Evolutionary conservation across 2,888 invertebrate species (phyloP).

Genomic region (Dicycla oo): DNA sequence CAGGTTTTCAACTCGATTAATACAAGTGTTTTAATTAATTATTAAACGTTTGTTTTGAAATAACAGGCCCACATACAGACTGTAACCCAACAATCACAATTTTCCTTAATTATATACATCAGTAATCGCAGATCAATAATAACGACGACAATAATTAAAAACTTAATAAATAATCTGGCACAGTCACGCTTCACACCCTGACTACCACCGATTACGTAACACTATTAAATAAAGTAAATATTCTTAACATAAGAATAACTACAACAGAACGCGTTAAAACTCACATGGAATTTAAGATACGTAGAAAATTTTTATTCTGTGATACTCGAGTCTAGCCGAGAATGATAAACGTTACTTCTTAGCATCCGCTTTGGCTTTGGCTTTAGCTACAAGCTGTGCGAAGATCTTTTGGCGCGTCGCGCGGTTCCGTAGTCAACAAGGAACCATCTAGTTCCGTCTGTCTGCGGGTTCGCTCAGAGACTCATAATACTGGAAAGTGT

Average conservation of each 20-base stretch:
- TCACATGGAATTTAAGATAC: conserved; percentile 76
- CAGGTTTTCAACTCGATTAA: conserved; percentile 28
- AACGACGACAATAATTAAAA: conserved; percentile 72
- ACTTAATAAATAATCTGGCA: conserved; percentile 82
- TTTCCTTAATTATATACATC: conserved; percentile 62
- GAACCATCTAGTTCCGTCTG: too few species aligned
- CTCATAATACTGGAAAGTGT: too few species aligned
- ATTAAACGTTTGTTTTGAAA: background rate
- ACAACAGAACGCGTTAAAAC: conserved; percentile 73
- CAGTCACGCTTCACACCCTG: conserved; percentile 77
- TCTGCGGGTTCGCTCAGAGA: too few species aligned
- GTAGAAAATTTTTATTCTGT: conserved; percentile 49
- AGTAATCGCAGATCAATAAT: conserved; percentile 82
- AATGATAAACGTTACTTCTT: background rate
- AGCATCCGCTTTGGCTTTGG: background rate
- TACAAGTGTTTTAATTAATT: background rate
- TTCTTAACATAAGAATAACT: conserved; percentile 89
- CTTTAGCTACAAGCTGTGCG: background rate
- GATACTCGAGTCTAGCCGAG: conserved; percentile 34
- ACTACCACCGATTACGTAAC: conserved; percentile 75
- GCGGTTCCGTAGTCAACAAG: too few species aligned
- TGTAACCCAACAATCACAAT: conserved; percentile 51
- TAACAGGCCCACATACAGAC: conserved; percentile 32
- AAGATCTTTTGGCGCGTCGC: background rate
- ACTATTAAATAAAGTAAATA: conserved; percentile 82